A percentile compares a stretch with the other conserved stretches of the same genome.
These are phyloP conservation scores for Taxidea taxus DNA, from an alignment of 2,113 vertebrate genomes.

Conservation along the genomic window DNA sequence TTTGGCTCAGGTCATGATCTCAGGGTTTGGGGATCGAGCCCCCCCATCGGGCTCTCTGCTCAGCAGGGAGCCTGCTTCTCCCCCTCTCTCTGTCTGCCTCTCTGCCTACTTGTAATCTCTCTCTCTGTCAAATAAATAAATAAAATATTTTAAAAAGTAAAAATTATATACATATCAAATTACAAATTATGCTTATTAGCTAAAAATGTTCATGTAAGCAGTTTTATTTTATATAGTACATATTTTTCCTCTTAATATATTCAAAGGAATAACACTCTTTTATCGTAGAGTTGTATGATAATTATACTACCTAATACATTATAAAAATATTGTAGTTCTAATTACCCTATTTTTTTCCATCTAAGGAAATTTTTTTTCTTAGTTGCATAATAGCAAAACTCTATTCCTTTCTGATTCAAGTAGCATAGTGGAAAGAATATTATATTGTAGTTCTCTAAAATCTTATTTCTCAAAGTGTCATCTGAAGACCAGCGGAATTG, in stretches of 20 bases:
- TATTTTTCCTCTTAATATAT: neutral
- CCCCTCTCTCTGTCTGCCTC: too few relatives aligned
- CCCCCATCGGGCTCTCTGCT: too few relatives aligned
- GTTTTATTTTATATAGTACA: neutral
- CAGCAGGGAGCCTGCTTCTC: too few relatives aligned
- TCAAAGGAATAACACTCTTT: neutral
- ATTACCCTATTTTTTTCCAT: neutral
- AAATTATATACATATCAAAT: neutral
- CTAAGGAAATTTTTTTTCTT: neutral
- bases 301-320: neutral
- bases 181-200: neutral
- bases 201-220: neutral
- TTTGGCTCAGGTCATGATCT: too few relatives aligned
- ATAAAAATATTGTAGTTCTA: neutral
- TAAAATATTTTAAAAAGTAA: neutral
- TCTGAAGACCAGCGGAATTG: neutral
- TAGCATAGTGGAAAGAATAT: neutral
- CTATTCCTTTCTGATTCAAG: neutral
- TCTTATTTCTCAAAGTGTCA: neutral
- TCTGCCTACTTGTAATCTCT: too few relatives aligned
- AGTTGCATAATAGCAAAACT: neutral
- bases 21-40: too few relatives aligned
- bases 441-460: constrained; percentile 12
- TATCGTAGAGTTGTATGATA: neutral
- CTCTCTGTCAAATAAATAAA: too few relatives aligned